A percentile compares a stretch with the other conserved stretches of the same genome.
phyloP scores from a whole-genome alignment of 2,797 vertebrate species.

The Thamnophis elegans region DNA sequence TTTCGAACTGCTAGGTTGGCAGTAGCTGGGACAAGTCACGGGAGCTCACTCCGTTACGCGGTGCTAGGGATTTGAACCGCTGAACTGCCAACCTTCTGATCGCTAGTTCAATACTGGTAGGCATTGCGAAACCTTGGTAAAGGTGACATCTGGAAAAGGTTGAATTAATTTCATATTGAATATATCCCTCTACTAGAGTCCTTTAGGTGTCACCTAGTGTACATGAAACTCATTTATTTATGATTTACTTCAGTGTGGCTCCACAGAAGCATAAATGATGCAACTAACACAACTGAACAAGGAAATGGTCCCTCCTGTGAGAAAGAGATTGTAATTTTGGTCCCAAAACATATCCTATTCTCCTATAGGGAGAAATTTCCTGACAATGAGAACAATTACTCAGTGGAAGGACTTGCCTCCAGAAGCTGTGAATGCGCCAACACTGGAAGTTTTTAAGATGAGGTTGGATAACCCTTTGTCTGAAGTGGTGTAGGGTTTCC shows the following conservation, averaged over 20 bases:
- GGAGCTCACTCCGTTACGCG: too few relatives aligned
- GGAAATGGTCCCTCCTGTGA: background rate
- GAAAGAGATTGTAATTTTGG: background rate
- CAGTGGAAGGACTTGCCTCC: too few relatives aligned
- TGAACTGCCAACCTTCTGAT: too few relatives aligned
- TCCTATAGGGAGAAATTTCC: too few relatives aligned
- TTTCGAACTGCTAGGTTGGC: too few relatives aligned
- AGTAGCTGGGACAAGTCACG: too few relatives aligned
- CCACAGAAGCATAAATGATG: background rate
- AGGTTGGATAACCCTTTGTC: background rate
- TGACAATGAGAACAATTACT: too few relatives aligned
- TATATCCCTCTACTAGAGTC: background rate
- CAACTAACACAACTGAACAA: background rate
- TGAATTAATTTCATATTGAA: background rate
- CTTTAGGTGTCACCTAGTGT: background rate
- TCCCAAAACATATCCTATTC: background rate
- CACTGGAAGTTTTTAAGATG: background rate
- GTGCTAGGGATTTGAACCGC: too few relatives aligned
- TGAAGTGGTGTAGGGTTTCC: background rate
- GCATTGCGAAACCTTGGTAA: background rate
- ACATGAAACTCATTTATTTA: background rate
- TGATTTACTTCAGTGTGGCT: background rate
- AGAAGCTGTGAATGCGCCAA: background rate
- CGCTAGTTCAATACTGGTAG: background rate
- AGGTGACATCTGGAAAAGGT: background rate